These are phyloP conservation scores for Psephotus haematonotus DNA, from an alignment of 2,113 vertebrate species.

Conservation along the genomic window DNA sequence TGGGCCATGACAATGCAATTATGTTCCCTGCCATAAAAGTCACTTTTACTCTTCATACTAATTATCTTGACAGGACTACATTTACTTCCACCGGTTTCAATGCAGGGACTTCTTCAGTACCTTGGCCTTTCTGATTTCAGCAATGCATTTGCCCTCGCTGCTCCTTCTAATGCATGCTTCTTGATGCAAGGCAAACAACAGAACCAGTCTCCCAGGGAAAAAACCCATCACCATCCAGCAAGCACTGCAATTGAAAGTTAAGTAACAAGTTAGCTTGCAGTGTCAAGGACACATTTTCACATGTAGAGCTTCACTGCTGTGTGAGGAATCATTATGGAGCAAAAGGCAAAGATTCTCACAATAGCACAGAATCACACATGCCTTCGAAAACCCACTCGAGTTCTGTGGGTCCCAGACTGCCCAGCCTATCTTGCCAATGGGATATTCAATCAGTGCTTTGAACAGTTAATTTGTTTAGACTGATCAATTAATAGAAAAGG, in stretches of 20 bases:
- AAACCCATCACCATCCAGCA: not conserved
- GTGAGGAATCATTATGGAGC: accelerated
- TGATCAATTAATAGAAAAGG: not conserved
- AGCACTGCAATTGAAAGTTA: not conserved
- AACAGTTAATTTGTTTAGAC: not conserved
- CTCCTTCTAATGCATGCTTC: not conserved
- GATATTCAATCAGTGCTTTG: not conserved
- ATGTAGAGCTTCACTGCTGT: accelerated
- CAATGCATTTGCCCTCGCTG: not conserved
- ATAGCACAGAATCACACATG: accelerated
- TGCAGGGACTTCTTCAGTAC: not conserved
- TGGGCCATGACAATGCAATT: slow-evolving; percentile 60
- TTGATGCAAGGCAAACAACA: not conserved
- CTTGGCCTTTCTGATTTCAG: not conserved
- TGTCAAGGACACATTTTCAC: not conserved
- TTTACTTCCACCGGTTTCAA: slow-evolving; percentile 13
- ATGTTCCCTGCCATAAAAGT: slow-evolving; percentile 58
- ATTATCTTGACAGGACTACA: slow-evolving; percentile 44
- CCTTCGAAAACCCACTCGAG: not conserved
- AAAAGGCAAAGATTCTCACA: not conserved
- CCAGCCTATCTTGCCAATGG: not conserved
- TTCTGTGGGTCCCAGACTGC: not conserved
- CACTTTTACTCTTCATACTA: slow-evolving; percentile 57
- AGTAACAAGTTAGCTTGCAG: not conserved
- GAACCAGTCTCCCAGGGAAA: not conserved